Evolutionary conservation across 2,888 invertebrate species (phyloP), one percentile per base, ranked within the genome.

Genomic region (Lasioglossum zephyrum): DNA sequence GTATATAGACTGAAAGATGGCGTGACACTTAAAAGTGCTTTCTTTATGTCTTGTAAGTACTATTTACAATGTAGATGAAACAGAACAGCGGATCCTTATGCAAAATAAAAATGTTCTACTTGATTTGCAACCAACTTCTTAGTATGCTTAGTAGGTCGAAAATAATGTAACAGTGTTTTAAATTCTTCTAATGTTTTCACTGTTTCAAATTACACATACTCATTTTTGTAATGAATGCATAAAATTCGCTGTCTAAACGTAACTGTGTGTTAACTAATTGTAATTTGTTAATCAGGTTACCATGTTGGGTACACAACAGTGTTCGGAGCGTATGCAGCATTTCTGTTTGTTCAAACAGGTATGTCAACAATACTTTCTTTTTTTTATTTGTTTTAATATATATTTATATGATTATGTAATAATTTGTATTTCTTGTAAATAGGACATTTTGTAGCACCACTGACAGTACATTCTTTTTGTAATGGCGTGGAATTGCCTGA

Each of bases 401-500:
- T 36, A 36, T 36, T 36, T 36, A 36, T 36, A 83, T 72, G 60
- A 84, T 36, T 13, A 75, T 57, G 18, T 18, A 31, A 31, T 60
- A 63, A 72, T 47, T n/a, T 22, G 44, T 53, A 26, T 84, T 79
- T 95, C 95, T 44, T 9, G 22, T 57, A 66, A 39, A 53, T 96
- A 97, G 98, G 99, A 60, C 99, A 99, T 95, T 97, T 99, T 91
- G 96, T 97, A 31, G 98, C 99, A 1, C 98, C 98, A 4, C 97
- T 99, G 91, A 95, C 98, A 26, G 98, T 97, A 2, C 99, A 99
- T 95, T 97, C 98, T 53, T 99, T 99, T 95, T 99, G 99, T 95
- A 99, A 99, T 95, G 98, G 98, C 95, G 99, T 99, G 98, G 99
- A 99, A 11, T 97, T 99, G 93, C 99, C 99, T 0, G 98, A 99